Evolutionary conservation across 2,113 vertebrate species (phyloP).

Genomic region (Osmerus eperlanus): DNA sequence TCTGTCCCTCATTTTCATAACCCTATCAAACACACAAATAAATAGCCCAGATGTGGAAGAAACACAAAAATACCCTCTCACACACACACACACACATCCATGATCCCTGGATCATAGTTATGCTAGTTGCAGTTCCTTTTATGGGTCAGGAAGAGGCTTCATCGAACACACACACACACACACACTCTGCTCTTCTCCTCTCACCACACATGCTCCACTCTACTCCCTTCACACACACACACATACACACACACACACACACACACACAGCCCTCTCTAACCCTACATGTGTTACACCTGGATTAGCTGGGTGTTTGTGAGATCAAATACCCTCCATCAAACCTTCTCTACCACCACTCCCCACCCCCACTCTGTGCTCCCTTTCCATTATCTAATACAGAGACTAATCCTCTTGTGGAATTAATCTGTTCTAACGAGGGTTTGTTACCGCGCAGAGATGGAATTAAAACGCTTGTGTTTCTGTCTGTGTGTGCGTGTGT

Average conservation of each 20-base stretch:
- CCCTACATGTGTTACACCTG: conserved; percentile 60
- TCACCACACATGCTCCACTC: not conserved
- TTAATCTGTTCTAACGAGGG: conserved; percentile 71
- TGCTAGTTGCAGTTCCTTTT: not conserved
- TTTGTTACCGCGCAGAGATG: conserved; percentile 66
- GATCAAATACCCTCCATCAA: conserved; percentile 60
- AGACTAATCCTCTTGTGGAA: conserved; percentile 71
- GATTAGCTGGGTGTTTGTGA: conserved; percentile 65
- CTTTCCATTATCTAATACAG: conserved; percentile 65
- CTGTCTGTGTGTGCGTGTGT: conserved; percentile 31
- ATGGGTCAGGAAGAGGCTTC: conserved; percentile 7
- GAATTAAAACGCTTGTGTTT: conserved; percentile 64
- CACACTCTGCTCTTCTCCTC: not conserved
- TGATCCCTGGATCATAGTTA: not conserved
- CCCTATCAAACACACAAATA: conserved; percentile 16
- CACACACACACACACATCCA: conserved; percentile 4
- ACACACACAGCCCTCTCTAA: not conserved
- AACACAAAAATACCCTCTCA: conserved; percentile 17
- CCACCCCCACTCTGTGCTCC: conserved; percentile 29
- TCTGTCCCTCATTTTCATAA: conserved; percentile 26
- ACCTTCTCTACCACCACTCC: conserved; percentile 40
- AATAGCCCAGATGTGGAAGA: conserved; percentile 28
- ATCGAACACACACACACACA: not conserved
- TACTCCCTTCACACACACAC: not conserved
- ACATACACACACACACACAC: not conserved